These are phyloP conservation scores for Solen grandis DNA, from an alignment of 1,140 invertebrate species.

Conservation along the genomic window DNA sequence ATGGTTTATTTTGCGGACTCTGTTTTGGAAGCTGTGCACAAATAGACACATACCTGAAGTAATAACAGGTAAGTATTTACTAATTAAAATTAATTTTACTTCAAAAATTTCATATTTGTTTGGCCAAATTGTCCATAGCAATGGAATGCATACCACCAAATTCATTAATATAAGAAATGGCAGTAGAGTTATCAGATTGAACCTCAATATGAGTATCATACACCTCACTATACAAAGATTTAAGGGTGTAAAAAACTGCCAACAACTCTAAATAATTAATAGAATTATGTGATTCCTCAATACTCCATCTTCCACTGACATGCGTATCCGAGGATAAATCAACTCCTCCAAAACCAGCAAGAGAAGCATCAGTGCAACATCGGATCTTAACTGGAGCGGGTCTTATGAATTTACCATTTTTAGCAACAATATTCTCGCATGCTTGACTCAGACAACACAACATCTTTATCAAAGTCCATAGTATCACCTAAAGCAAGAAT, in stretches of 20 bases:
- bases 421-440: too few species aligned
- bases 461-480: constrained; percentile 38
- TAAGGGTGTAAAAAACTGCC: neutral
- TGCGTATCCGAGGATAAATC: neutral
- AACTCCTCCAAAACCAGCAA: neutral
- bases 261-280: constrained; percentile 26
- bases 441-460: constrained; percentile 3
- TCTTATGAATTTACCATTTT: constrained; percentile 24
- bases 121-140: neutral
- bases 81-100: too few species aligned
- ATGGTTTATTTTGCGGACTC: too few species aligned
- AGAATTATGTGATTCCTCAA: neutral
- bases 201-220: constrained; percentile 9
- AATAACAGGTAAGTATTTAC: too few species aligned
- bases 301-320: neutral
- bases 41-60: too few species aligned
- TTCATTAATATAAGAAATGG: too few species aligned
- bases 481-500: constrained; percentile 8
- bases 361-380: neutral
- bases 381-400: neutral
- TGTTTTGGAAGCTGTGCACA: too few species aligned
- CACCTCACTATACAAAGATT: neutral
- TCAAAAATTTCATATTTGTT: too few species aligned
- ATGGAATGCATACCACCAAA: too few species aligned
- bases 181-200: constrained; percentile 33